Conservation (phyloP, 2,113 vertebrate genomes). For the Oryzias curvinotus region DNA sequence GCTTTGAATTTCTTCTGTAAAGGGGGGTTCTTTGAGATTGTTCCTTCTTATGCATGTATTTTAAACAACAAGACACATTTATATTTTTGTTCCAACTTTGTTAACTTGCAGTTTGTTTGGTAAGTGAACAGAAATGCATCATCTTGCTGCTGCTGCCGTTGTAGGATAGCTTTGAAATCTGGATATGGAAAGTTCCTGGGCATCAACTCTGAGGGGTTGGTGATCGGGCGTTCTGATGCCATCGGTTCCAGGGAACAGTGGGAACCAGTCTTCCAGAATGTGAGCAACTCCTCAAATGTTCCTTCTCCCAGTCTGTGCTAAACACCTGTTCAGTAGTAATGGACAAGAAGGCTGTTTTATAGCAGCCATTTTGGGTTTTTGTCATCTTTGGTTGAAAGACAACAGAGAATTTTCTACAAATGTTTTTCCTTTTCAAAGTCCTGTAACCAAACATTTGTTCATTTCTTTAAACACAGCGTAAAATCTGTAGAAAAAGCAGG, state of each 20-base stretch:
- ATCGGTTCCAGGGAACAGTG: constrained; percentile 95
- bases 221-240: constrained; percentile 92
- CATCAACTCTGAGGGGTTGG: constrained; percentile 92
- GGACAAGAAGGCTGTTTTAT: background rate
- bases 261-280: constrained; percentile 94
- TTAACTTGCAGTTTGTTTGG: background rate
- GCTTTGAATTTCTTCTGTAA: background rate
- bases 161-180: constrained; percentile 93
- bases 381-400: background rate
- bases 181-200: constrained; percentile 97
- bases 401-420: background rate
- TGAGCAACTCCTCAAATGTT: constrained; percentile 69
- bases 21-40: background rate
- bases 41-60: background rate
- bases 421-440: too few species aligned
- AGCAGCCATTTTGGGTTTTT: too few species aligned
- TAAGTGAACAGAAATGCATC: background rate
- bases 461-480: too few species aligned
- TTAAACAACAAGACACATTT: too few species aligned
- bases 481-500: too few species aligned
- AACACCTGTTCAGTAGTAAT: background rate
- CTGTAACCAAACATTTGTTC: too few species aligned
- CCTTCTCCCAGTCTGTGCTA: background rate
- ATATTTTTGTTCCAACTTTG: background rate
- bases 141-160: constrained; percentile 6